Evolutionary conservation across 2,888 invertebrate species (phyloP).

Genomic region (Neuroscelio doddi): DNA sequence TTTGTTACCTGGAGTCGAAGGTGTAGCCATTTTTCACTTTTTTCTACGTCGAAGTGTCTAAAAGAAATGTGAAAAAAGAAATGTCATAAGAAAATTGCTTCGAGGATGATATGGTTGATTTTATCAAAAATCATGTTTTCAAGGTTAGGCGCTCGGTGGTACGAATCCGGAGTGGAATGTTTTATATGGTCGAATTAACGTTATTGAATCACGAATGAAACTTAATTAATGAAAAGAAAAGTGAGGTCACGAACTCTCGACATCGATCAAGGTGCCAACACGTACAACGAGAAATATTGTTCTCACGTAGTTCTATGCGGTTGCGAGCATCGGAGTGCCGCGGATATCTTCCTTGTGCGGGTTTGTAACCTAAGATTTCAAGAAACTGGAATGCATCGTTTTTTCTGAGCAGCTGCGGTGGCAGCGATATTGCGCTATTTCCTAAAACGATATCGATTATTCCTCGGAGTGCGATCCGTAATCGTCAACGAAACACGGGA

Average conservation of each 20-base stretch:
- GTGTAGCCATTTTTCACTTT: slow-evolving; percentile 26
- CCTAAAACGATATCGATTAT: neutral
- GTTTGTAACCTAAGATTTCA: neutral
- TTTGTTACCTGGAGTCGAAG: slow-evolving; percentile 37
- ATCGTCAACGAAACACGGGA: slow-evolving; percentile 12
- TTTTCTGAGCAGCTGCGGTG: neutral
- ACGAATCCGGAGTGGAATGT: neutral
- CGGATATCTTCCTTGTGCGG: neutral
- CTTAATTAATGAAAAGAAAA: neutral
- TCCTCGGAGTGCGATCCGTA: neutral
- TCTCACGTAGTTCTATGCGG: neutral
- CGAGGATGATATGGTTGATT: neutral
- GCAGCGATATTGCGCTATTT: neutral
- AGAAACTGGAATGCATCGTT: slow-evolving; percentile 19
- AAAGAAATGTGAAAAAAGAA: slow-evolving; percentile 4
- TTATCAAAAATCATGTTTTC: neutral
- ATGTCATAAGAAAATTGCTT: neutral
- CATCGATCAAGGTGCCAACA: too few relatives aligned
- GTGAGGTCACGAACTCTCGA: neutral
- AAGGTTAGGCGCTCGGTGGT: neutral
- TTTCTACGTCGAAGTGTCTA: slow-evolving; percentile 4
- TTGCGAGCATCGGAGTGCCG: slow-evolving; percentile 6
- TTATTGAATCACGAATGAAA: neutral
- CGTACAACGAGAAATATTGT: neutral
- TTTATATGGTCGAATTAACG: neutral